Percentiles rank a stretch among this genome's conserved stretches.
Evolutionary conservation across 2,888 invertebrate genomes (phyloP).

Genomic region (Cryptophagus acutangulus): DNA sequence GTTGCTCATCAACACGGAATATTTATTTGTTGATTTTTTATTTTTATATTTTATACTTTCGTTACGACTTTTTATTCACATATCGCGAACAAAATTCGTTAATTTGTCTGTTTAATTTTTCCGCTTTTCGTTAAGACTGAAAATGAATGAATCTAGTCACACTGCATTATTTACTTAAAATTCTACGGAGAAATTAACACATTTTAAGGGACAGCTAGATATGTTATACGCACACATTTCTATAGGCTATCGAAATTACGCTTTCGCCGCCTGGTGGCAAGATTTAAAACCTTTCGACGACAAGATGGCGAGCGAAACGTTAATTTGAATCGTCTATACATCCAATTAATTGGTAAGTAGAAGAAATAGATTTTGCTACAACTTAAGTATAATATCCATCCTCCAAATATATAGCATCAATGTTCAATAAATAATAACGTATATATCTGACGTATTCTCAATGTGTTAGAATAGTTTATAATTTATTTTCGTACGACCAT

Average conservation of each 20-base stretch:
- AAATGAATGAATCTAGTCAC: conserved; percentile 22
- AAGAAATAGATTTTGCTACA: conserved; percentile 13
- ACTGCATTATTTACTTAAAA: conserved; percentile 7
- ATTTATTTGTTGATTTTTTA: conserved; percentile 26
- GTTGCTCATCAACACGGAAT: conserved; percentile 8
- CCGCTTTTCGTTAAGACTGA: conserved; percentile 21
- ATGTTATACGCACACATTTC: conserved; percentile 23
- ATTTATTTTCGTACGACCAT: conserved; percentile 8
- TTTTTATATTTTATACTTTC: conserved; percentile 27
- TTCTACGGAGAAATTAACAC: conserved; percentile 20
- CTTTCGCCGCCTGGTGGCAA: too few species aligned
- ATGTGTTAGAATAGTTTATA: conserved; percentile 18
- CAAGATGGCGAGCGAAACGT: too few species aligned
- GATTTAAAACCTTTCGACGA: too few species aligned
- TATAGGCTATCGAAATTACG: conserved; percentile 6
- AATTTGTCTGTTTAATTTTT: conserved; percentile 20
- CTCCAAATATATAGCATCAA: conserved; percentile 15
- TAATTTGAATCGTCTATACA: too few species aligned
- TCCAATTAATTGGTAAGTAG: too few species aligned
- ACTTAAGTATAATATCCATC: conserved; percentile 6
- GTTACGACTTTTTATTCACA: conserved; percentile 19
- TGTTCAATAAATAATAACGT: conserved; percentile 2
- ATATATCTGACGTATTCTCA: conserved; percentile 11
- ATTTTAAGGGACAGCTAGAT: conserved; percentile 11
- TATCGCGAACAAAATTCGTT: conserved; percentile 21